Evolutionary conservation across 2,888 invertebrate genomes (phyloP), one percentile per base, ranked within the genome.

Genomic region (Pilophorus perplexus): DNA sequence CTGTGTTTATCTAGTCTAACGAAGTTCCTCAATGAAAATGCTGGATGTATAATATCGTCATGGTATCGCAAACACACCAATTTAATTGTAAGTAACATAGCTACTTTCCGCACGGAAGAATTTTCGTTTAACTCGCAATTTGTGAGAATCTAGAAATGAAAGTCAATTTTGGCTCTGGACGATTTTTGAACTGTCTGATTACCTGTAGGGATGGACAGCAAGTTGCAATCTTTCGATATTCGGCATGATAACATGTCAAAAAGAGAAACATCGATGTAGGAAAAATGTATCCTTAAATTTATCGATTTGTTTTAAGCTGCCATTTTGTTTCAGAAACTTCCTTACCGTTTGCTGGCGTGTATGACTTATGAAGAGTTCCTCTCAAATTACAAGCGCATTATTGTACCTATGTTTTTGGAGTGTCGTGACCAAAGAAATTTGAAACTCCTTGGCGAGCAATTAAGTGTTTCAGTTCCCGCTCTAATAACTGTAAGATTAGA

Each of bases 11-110:
- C 66, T 71, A 77, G 64, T 72, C 76, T 62, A 68, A 73, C 62
- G 71, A 72, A 71, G 71, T 75, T 74, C 66, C 77, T 73, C 70
- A 78, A 73, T 70, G 73, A 77, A 16, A 80, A 83, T 73, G 75
- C 83, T n/a, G 74, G 80, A 50, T 78, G 78, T 23, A 72, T 84
- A 44, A 68, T 84, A 14, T 74, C 79, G 50, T 77, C 75, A 68
- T 84, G 84, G 84, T 77, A 80, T 69, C 71, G 74, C 3, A 62
- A 62, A 44, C 10, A 22, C 3, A 22, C n/a, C n/a, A 20, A 18
- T 2, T 62, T 66, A 22, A 38, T 67, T 16, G 66, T 66, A 48
- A n/a, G n/a, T n/a, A n/a, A n/a, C n/a, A n/a, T n/a, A n/a, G n/a
- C n/a, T n/a, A n/a, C n/a, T n/a, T n/a, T n/a, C n/a, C n/a, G n/a